phyloP scores from a whole-genome alignment of 2,888 invertebrate genomes.

The Spodoptera littoralis region DNA sequence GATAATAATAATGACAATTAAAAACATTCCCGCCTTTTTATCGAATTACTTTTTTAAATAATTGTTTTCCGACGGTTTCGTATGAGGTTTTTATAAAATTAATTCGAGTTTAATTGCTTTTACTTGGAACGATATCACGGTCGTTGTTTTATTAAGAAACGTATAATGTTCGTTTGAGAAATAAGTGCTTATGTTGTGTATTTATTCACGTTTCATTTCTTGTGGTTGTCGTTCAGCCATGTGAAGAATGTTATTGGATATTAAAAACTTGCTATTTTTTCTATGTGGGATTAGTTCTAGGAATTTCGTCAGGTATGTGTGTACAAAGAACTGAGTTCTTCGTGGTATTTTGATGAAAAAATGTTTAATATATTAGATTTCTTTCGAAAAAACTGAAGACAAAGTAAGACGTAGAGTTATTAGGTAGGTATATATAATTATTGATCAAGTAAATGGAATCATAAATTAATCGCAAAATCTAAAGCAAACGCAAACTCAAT shows the following conservation, averaged over 20 bases:
- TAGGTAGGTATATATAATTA: too few species aligned
- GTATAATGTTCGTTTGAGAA: constrained; percentile 11
- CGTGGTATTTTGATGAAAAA: too few species aligned
- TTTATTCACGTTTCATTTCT: constrained; percentile 1
- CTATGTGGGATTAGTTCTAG: neutral
- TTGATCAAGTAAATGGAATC: too few species aligned
- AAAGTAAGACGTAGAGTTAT: too few species aligned
- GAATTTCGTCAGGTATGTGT: neutral
- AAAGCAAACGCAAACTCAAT: too few species aligned
- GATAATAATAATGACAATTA: constrained; percentile 34
- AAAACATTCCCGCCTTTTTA: constrained; percentile 34
- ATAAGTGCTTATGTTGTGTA: neutral
- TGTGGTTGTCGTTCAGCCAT: neutral
- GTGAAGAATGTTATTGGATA: constrained; percentile 5
- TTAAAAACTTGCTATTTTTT: constrained; percentile 4
- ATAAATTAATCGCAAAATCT: too few species aligned
- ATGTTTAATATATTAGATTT: too few species aligned
- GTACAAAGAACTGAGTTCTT: too few species aligned
- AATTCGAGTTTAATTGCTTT: constrained; percentile 31
- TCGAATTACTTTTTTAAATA: constrained; percentile 20
- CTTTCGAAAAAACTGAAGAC: too few species aligned
- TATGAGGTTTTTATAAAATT: constrained; percentile 28
- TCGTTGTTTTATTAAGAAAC: constrained; percentile 18
- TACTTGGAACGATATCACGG: constrained; percentile 37
- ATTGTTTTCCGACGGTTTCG: constrained; percentile 33